These are phyloP conservation scores for Shargacucullia verbasci DNA, from an alignment of 2,888 invertebrate species.

Conservation along the genomic window DNA sequence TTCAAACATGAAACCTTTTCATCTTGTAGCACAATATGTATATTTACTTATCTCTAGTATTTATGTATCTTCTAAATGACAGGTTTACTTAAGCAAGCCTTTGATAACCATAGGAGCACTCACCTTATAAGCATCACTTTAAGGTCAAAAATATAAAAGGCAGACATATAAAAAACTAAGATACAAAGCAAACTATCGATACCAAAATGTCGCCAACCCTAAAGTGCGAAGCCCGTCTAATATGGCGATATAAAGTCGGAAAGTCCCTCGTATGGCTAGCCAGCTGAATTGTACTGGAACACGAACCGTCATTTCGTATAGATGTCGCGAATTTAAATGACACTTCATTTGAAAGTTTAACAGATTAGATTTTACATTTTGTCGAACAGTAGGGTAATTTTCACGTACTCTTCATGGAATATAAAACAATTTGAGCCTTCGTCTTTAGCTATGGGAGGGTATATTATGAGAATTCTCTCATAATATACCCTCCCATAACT, in stretches of 20 bases:
- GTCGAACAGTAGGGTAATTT: conserved; percentile 13
- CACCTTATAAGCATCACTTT: too few species aligned
- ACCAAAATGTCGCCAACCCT: conserved; percentile 32
- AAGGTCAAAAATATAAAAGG: background rate
- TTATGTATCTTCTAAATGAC: too few species aligned
- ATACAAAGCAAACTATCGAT: conserved; percentile 17
- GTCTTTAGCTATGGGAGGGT: too few species aligned
- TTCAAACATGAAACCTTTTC: too few species aligned
- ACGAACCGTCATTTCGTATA: conserved; percentile 48
- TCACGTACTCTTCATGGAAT: conserved; percentile 6
- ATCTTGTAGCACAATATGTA: too few species aligned
- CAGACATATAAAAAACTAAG: background rate
- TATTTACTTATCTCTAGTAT: background rate
- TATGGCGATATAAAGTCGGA: conserved; percentile 58
- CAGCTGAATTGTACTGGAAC: conserved; percentile 46
- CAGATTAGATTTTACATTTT: conserved; percentile 35
- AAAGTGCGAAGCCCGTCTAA: conserved; percentile 54
- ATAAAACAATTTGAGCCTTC: background rate
- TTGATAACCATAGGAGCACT: too few species aligned
- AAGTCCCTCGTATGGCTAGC: conserved; percentile 50
- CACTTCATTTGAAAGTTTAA: conserved; percentile 51
- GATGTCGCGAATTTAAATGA: conserved; percentile 45
- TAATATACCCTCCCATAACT: too few species aligned
- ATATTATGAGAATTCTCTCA: too few species aligned
- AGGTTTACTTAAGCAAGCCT: too few species aligned